Evolutionary conservation across 2,797 vertebrate species (phyloP), one percentile per base, ranked within the genome.

Genomic region (Acanthopagrus latus): DNA sequence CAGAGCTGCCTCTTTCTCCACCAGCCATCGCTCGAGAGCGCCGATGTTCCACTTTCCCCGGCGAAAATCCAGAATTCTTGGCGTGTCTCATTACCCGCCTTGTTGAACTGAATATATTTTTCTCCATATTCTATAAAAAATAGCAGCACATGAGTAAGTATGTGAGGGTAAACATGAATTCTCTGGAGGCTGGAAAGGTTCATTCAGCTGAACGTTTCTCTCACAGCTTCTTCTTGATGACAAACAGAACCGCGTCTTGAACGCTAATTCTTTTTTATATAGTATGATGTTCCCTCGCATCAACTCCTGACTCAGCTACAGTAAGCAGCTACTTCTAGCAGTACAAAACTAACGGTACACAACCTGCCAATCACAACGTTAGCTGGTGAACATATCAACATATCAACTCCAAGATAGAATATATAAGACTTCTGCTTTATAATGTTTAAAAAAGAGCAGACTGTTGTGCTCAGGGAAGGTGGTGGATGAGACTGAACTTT

Each of bases 161-260:
- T 55, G 54, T 8, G 64, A 63, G 65, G 10, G 17, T 1, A 29
- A 62, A 70, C 29, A 68, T 38, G 29, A 74, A 55, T 68, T 68
- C 27, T 75, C 58, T 54, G 23, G 13, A 25, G 27, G 33, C 43
- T 29, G 46, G 48, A 67, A 56, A 29, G 46, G 43, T 66, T 7
- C 21, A 0, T 38, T 63, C 43, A 58, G 5, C 16, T 41, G 3
- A 8, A 29, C 50, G 47, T n/a, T 27, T 33, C 33, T 33, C 23
- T 43, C 47, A 62, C 82, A 68, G 47, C 78, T 63, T 71, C 71
- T 48, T 82, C 68, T 72, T 86, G 25, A 64, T 12, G 16, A 43
- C 17, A 41, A 25, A 76, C 43, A 38, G 7, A 48, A 3, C n/a
- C 50, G 27, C 29, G n/a, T 52, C 25, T 38, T 12, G 3, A 63